Evolutionary conservation across 1,140 invertebrate species (phyloP), one percentile per base, ranked within the genome.

Genomic region (Drosophila repletoides): DNA sequence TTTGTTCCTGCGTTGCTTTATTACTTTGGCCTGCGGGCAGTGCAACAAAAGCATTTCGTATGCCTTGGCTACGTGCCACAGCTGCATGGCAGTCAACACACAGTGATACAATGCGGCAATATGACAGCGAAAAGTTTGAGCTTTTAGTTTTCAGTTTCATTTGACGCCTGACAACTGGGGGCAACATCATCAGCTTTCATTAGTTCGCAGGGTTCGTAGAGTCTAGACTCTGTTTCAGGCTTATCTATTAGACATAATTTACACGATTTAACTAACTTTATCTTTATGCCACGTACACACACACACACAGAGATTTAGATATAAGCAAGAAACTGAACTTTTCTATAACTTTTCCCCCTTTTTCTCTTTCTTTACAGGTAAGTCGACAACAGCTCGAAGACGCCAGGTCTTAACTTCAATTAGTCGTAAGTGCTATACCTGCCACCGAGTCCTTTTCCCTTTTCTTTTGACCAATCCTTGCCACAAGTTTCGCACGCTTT

Each of bases 211-310:
- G 26, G 43, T 17, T 3, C 6, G 2, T 5, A 4, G 24, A 28
- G 49, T 55, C 26, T 49, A 26, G 21, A 48, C 67, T 41, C 36
- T 43, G 58, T 70, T 66, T 75, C 41, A 60, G 14, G 56, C 33
- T 72, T 86, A 86, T 84, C 80, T 84, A 84, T 86, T 84, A 84
- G 69, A 75, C 80, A 84, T 86, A 86, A 84, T 84, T 84, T 80
- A 86, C 80, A 86, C 71, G 81, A 80, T 72, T 84, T 86, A 51
- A 72, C 71, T 72, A 84, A 84, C 63, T 80, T 86, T 72, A 80
- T 63, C 66, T 67, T 17, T 24, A 24, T 6, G 9, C 12, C 10
- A 19, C 29, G 22, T 24, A 26, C 24, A 19, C 53, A 40, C n/a
- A 22, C 9, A 22, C 15, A 53, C 38, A 48, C 33, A 40, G 14